These are phyloP conservation scores for Acestrorhynchus altus DNA, from an alignment of 2,797 vertebrate species.

Conservation along the genomic window DNA sequence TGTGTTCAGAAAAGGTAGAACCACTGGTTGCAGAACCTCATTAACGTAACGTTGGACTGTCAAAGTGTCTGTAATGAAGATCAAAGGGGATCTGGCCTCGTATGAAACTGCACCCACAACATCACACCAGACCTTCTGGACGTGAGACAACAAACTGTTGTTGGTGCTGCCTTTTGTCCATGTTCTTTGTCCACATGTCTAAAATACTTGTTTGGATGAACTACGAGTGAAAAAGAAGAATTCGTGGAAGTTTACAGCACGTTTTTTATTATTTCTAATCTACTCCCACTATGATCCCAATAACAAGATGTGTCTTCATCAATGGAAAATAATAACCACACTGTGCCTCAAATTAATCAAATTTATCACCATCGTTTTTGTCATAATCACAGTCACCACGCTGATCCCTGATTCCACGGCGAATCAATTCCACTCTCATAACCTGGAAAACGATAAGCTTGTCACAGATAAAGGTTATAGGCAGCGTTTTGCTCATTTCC, in stretches of 20 bases:
- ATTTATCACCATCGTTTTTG: constrained; percentile 7
- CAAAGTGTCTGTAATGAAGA: no score
- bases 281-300: not conserved
- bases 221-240: not conserved
- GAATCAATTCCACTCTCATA: not conserved
- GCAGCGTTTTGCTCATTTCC: constrained; percentile 17
- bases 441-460: constrained; percentile 1
- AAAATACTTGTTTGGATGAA: no score
- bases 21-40: no score
- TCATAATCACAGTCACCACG: not conserved
- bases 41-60: no score
- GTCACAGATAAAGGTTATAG: constrained; percentile 17
- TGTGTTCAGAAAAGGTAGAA: no score
- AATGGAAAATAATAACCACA: not conserved
- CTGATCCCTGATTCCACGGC: not conserved
- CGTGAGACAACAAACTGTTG: no score
- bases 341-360: not conserved
- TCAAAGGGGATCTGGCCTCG: no score
- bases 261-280: not conserved
- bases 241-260: not conserved
- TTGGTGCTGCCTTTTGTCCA: no score
- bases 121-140: no score
- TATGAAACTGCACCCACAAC: no score
- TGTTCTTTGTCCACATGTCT: no score
- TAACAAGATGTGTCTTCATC: not conserved